Evolutionary conservation across 2,113 vertebrate species (phyloP).

Genomic region (Myocastor coypus): DNA sequence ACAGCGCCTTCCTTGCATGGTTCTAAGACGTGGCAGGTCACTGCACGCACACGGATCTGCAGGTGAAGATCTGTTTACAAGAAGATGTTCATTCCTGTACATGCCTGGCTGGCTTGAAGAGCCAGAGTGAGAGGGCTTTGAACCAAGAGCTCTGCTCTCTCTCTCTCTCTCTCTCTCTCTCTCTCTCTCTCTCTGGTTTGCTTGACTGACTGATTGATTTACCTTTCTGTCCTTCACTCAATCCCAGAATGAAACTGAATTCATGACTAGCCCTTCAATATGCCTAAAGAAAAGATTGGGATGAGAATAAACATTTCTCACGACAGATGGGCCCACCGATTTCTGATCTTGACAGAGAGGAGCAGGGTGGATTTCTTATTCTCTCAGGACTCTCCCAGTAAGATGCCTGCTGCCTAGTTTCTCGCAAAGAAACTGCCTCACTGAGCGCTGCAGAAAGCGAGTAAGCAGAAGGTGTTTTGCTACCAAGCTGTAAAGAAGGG

Average conservation of each 20-base stretch:
- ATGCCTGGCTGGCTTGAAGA: rapidly evolving
- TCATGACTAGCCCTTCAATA: neutral
- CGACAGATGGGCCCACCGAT: rapidly evolving
- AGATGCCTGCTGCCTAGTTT: neutral
- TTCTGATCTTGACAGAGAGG: neutral
- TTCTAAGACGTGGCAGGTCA: rapidly evolving
- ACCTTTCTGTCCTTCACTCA: neutral
- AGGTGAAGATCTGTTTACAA: neutral
- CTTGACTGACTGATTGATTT: too few relatives aligned
- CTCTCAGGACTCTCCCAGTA: neutral
- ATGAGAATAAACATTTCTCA: neutral
- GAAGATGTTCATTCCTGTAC: neutral
- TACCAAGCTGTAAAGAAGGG: neutral
- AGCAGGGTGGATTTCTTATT: neutral
- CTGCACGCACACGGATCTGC: neutral
- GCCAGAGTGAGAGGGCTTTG: neutral
- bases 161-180: neutral
- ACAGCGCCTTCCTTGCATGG: rapidly evolving
- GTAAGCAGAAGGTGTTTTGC: neutral
- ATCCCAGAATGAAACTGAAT: neutral
- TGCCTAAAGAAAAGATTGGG: neutral
- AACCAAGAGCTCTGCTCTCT: neutral
- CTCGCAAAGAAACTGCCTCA: neutral
- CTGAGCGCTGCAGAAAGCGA: neutral
- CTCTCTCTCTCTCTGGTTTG: too few relatives aligned